Conservation (phyloP, 1,140 invertebrate species). For the Sycophaga agraensis region DNA sequence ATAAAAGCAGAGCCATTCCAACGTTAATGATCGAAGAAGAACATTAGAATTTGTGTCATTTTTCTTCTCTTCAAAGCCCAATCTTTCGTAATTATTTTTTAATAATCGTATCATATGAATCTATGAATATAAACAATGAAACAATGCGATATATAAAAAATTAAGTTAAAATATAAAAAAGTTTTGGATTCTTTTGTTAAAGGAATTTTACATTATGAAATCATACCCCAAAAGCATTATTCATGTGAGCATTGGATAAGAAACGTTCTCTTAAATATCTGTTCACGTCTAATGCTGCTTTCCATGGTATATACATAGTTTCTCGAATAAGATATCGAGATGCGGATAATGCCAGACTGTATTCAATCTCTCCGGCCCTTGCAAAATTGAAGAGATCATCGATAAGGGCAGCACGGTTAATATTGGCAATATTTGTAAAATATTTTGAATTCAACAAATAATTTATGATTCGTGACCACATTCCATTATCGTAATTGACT, state of each 20-base stretch:
- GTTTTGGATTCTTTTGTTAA: conserved; percentile 50
- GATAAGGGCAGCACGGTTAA: conserved; percentile 77
- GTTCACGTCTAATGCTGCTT: conserved; percentile 63
- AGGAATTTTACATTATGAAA: conserved; percentile 55
- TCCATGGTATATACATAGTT: conserved; percentile 68
- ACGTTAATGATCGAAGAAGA: conserved; percentile 40
- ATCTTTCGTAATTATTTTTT: conserved; percentile 57
- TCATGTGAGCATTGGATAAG: conserved; percentile 56
- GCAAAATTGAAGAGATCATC: conserved; percentile 81
- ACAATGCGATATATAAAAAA: neutral
- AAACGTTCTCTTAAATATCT: conserved; percentile 57
- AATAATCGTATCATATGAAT: conserved; percentile 63
- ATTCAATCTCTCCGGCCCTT: conserved; percentile 62
- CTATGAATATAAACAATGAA: conserved; percentile 41
- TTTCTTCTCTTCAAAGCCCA: conserved; percentile 42
- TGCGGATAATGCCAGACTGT: conserved; percentile 61
- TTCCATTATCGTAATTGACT: conserved; percentile 72
- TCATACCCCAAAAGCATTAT: conserved; percentile 69
- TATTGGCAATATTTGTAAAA: conserved; percentile 60
- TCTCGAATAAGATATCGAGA: conserved; percentile 67
- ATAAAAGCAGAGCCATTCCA: conserved; percentile 59
- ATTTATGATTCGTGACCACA: conserved; percentile 67
- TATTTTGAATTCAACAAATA: conserved; percentile 58
- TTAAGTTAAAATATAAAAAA: too few species aligned
- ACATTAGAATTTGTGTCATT: conserved; percentile 27